phyloP scores from a whole-genome alignment of 2,113 vertebrate genomes.

The Carassius auratus region DNA sequence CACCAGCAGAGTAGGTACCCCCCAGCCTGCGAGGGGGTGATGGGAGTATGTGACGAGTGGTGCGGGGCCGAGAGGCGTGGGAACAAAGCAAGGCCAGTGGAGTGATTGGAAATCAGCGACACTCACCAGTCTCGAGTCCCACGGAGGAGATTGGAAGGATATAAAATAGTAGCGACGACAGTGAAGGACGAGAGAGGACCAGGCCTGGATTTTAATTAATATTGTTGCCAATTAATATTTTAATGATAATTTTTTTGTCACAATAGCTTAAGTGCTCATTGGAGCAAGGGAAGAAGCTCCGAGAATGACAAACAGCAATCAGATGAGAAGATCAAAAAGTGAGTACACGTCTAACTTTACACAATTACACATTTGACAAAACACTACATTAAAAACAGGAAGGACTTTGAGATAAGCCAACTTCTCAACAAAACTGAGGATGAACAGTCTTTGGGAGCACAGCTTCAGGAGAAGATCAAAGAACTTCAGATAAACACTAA shows the following conservation, averaged over 20 bases:
- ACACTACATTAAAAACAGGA: constrained; percentile 62
- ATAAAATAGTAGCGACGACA: no score
- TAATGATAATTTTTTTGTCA: background rate
- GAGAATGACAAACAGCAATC: background rate
- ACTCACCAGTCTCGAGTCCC: no score
- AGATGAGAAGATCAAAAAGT: constrained; percentile 34
- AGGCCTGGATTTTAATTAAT: no score
- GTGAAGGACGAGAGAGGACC: no score
- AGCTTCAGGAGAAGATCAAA: constrained; percentile 75
- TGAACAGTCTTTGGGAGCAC: constrained; percentile 67
- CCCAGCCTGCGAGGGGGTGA: no score
- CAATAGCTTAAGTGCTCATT: constrained; percentile 45
- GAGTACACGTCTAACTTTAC: background rate
- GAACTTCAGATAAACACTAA: constrained; percentile 57
- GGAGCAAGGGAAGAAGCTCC: constrained; percentile 51
- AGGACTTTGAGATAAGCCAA: constrained; percentile 79
- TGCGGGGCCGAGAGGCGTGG: no score
- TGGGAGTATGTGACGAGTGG: no score
- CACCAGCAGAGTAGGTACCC: no score
- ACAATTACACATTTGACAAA: background rate
- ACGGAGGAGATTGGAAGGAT: no score
- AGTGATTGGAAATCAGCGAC: no score
- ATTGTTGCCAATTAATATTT: no score
- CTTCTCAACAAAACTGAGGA: constrained; percentile 79
- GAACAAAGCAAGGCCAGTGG: no score